These are phyloP conservation scores for Napeogenes sylphis DNA, from an alignment of 2,888 invertebrate genomes.

Conservation along the genomic window DNA sequence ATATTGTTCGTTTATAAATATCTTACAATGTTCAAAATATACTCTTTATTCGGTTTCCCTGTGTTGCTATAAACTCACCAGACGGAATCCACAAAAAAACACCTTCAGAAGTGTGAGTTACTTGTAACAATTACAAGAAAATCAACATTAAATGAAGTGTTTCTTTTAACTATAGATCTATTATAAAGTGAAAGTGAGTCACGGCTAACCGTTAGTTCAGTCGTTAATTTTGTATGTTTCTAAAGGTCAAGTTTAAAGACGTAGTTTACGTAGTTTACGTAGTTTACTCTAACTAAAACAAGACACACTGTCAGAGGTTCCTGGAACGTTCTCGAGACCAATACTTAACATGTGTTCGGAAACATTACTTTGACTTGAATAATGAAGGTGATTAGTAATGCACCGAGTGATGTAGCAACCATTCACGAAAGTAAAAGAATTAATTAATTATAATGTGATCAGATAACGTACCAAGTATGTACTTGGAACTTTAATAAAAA, in stretches of 20 bases:
- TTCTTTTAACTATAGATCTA: no score
- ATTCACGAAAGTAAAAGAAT: constrained; percentile 2
- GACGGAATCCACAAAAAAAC: no score
- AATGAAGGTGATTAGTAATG: background rate
- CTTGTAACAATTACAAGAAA: no score
- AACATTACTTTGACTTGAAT: constrained; percentile 1
- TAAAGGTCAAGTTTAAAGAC: constrained; percentile 35
- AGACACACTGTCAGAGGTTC: constrained; percentile 30
- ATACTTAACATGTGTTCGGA: constrained; percentile 29
- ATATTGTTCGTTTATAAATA: no score
- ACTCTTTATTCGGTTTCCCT: no score
- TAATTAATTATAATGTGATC: constrained; percentile 1
- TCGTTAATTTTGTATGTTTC: background rate
- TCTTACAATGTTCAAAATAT: no score
- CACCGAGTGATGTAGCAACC: background rate
- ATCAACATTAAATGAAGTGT: no score
- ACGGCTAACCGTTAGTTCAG: no score
- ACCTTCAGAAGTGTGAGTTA: no score
- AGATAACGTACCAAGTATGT: background rate
- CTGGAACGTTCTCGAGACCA: constrained; percentile 27
- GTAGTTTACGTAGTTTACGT: constrained; percentile 26
- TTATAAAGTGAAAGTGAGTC: no score
- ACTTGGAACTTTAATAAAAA: background rate
- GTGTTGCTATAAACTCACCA: no score
- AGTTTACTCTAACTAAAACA: constrained; percentile 34